Percentiles rank a stretch among this genome's conserved stretches.
Evolutionary conservation across 2,888 invertebrate species (phyloP).

Genomic region (Heliconius sara): DNA sequence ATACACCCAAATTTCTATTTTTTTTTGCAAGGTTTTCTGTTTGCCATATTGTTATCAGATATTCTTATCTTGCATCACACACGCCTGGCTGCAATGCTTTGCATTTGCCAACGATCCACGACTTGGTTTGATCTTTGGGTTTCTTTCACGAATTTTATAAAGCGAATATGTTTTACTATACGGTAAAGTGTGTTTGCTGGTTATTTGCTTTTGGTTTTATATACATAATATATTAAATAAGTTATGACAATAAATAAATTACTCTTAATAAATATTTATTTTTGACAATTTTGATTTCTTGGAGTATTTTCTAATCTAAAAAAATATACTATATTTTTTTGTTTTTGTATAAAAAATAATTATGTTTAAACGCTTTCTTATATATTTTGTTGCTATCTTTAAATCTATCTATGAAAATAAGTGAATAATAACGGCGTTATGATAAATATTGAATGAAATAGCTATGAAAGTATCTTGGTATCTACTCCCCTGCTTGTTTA

Average conservation of each 20-base stretch:
- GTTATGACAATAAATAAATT: background rate
- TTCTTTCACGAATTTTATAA: constrained; percentile 43
- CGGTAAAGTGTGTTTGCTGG: constrained; percentile 1
- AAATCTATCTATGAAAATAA: background rate
- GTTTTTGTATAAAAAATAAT: background rate
- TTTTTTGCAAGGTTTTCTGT: constrained; percentile 62
- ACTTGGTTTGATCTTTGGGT: constrained; percentile 59
- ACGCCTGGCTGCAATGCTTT: constrained; percentile 82
- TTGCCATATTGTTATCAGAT: constrained; percentile 51
- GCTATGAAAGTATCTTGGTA: background rate
- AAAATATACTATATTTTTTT: background rate
- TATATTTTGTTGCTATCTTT: background rate
- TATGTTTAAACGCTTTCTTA: background rate
- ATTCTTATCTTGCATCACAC: constrained; percentile 65
- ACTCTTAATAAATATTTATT: background rate
- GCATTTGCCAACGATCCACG: constrained; percentile 74
- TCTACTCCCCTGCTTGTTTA: constrained; percentile 33
- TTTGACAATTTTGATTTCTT: background rate
- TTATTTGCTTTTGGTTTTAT: constrained; percentile 33
- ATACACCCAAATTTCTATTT: constrained; percentile 56
- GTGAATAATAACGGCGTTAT: background rate
- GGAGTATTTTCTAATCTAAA: background rate
- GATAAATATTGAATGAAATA: constrained; percentile 2
- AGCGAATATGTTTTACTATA: constrained; percentile 37
- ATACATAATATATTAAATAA: constrained; percentile 8